Base-by-base conservation (phyloP, 1,140 invertebrate species). In the Centruroides sculpturatus region DNA sequence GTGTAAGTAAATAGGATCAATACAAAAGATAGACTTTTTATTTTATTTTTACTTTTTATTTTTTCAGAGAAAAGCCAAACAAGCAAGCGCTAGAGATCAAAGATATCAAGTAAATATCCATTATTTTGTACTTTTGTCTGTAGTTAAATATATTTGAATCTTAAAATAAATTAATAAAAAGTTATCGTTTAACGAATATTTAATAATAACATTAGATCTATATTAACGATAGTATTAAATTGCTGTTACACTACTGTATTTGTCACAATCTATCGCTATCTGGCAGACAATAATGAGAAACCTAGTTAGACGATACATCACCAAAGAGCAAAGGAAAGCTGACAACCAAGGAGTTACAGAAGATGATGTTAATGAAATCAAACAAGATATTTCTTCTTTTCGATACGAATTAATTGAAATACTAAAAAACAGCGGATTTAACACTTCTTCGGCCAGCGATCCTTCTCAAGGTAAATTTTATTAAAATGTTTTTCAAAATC, bases 341-440 rank as follows among this genome's bases (percentile, higher is more conserved):
- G 91, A 95, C 69, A 86, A 87, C 69, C 87, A 94, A 73, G 92
- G 92, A 13, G 93, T 98, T 10, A 97, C 92, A 0, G 93, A 97
- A 75, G 94, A 98, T 71, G 94, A 98, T 75, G 89, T 98, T 47
- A 98, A 98, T 75, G 95, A 99, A 78, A 96, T 98, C 63, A 98
- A 98, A 75, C 94, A 98, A 76, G 93, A 97, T 73, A 95, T 98
- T 60, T 92, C 88, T 52, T 88, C 90, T 4, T 92, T 95, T 76
- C 82, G 90, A 48, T 94, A 87, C 76, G 94, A 98, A 75, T 79
- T 98, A 9, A 85, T 97, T 41, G 92, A 98, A 77, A 94, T 98
- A 66, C 78, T 98, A 11, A 77, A 79, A 53, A 82, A 82, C 56
- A 91, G 89, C 68, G 86, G 85, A 34, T 89, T 89, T 84, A 78